Evolutionary conservation across 2,888 invertebrate genomes (phyloP).

Genomic region (Autographa pulchrina): DNA sequence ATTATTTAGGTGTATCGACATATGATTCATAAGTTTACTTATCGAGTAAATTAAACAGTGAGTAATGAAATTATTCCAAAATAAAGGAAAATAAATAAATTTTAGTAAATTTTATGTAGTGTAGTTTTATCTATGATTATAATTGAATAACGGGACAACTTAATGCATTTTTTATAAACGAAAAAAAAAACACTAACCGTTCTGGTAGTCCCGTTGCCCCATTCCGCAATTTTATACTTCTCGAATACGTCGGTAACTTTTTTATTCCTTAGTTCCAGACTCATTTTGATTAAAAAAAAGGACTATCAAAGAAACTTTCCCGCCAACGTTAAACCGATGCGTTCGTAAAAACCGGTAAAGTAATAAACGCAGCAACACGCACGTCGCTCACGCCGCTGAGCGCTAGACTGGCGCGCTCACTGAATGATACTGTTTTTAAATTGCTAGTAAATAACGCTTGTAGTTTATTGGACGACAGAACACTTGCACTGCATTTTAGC

Average conservation of each 20-base stretch:
- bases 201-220: conserved; percentile 76
- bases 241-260: conserved; percentile 84
- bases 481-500: conserved; percentile 58
- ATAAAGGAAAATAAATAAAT: conserved; percentile 26
- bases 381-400: conserved; percentile 73
- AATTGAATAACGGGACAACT: too few species aligned
- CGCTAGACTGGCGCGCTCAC: conserved; percentile 73
- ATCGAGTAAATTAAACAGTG: background rate
- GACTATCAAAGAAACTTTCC: conserved; percentile 70
- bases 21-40: background rate
- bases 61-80: background rate
- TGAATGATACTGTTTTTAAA: conserved; percentile 69
- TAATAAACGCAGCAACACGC: conserved; percentile 68
- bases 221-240: conserved; percentile 82
- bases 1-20: background rate
- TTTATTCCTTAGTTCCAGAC: conserved; percentile 82
- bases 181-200: conserved; percentile 72
- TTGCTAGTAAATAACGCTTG: conserved; percentile 66
- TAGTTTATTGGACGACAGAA: conserved; percentile 61
- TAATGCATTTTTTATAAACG: conserved; percentile 4
- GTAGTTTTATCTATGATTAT: too few species aligned
- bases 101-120: too few species aligned
- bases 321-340: conserved; percentile 69
- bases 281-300: conserved; percentile 74
- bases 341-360: conserved; percentile 62